A percentile compares a stretch with the other conserved stretches of the same genome.
Evolutionary conservation across 1,140 invertebrate species (phyloP).

Genomic region (Ladona fulva): DNA sequence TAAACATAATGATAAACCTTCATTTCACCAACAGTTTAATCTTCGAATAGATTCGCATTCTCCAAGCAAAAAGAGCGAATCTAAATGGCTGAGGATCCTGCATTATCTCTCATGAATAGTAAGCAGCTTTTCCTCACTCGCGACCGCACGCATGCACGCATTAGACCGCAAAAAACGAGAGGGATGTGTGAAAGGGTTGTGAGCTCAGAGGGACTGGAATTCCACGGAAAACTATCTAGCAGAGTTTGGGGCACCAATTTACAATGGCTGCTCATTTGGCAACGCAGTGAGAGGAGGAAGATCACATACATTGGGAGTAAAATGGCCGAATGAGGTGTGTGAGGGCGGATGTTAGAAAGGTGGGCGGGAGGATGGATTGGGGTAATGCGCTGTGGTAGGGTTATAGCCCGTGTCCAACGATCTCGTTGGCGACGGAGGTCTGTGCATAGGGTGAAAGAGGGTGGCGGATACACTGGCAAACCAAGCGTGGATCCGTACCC

Average conservation of each 20-base stretch:
- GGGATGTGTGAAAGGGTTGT: no score
- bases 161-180: no score
- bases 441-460: background rate
- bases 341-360: background rate
- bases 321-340: background rate
- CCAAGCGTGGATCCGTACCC: no score
- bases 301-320: background rate
- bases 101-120: no score
- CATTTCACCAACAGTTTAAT: no score
- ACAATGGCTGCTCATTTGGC: background rate
- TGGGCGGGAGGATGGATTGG: background rate
- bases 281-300: background rate
- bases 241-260: background rate
- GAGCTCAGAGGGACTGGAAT: background rate
- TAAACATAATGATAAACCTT: no score
- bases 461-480: no score
- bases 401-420: background rate
- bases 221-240: background rate
- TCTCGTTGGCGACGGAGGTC: background rate
- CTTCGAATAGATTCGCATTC: no score
- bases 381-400: background rate
- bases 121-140: no score
- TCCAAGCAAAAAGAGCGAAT: no score
- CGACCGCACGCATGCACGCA: no score
- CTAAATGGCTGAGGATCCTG: no score